Conservation (phyloP, 2,113 vertebrate genomes). For the Odocoileus virginianus region DNA sequence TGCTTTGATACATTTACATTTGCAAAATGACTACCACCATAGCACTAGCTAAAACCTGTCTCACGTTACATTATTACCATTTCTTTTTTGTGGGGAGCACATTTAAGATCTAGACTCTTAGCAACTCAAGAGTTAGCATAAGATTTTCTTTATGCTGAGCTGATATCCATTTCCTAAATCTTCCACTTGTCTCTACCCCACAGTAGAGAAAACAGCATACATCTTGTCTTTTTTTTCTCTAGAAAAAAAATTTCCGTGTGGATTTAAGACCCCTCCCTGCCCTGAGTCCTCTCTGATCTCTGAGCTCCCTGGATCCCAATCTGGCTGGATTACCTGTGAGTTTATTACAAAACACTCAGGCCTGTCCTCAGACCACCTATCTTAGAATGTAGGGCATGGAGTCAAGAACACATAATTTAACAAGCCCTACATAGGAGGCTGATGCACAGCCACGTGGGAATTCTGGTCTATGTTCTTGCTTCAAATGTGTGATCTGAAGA, state of each 20-base stretch:
- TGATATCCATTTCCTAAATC: not conserved
- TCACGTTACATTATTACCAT: not conserved
- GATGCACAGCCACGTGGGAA: not conserved
- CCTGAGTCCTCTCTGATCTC: not conserved
- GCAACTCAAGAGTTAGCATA: not conserved
- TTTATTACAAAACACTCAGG: not conserved
- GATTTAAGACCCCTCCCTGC: not conserved
- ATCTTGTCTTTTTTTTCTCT: not conserved
- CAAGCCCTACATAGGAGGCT: not conserved
- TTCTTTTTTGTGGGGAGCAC: not conserved
- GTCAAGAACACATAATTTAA: not conserved
- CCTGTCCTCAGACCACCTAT: not conserved
- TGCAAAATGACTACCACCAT: not conserved
- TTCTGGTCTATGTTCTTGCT: not conserved
- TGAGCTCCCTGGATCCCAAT: not conserved
- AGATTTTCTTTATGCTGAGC: not conserved
- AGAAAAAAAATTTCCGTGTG: not conserved
- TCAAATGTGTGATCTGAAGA: not conserved
- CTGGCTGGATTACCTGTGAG: not conserved
- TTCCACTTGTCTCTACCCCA: not conserved
- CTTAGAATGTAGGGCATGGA: not conserved
- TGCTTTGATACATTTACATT: not conserved
- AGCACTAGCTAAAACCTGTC: not conserved
- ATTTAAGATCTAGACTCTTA: not conserved
- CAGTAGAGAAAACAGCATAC: not conserved